Conservation (phyloP, 2,113 vertebrate species). For the Microcebus jonahi region DNA sequence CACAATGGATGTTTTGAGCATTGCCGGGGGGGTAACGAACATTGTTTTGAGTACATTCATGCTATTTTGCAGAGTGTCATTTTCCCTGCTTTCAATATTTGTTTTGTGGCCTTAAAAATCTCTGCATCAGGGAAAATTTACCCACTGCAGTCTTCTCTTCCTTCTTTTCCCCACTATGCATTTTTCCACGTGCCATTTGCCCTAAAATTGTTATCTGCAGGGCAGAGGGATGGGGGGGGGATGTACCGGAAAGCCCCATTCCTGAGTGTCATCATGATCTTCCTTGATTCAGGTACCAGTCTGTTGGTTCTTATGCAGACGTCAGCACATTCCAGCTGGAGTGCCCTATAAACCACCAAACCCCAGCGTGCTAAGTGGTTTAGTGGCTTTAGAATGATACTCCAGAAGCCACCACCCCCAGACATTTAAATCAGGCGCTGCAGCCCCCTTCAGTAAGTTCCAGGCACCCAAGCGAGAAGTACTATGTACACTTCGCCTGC, state of each 20-base stretch:
- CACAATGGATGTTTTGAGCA: background rate
- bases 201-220: background rate
- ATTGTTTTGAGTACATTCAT: background rate
- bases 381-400: background rate
- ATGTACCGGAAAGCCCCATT: accelerated
- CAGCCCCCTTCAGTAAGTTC: background rate
- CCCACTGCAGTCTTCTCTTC: background rate
- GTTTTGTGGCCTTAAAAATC: background rate
- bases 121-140: too few relatives aligned
- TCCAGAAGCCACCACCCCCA: background rate
- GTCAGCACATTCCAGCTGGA: background rate
- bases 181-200: background rate
- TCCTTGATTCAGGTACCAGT: background rate
- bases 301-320: background rate
- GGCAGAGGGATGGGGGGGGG: background rate
- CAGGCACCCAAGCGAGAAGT: background rate
- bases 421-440: background rate
- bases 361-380: background rate
- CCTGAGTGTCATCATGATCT: background rate
- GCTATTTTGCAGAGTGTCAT: background rate
- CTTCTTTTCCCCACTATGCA: background rate
- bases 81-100: background rate
- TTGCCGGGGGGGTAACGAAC: background rate
- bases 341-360: background rate
- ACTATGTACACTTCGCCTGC: accelerated